These are phyloP conservation scores for Eretmochelys imbricata DNA, from an alignment of 2,113 vertebrate genomes.

Conservation along the genomic window DNA sequence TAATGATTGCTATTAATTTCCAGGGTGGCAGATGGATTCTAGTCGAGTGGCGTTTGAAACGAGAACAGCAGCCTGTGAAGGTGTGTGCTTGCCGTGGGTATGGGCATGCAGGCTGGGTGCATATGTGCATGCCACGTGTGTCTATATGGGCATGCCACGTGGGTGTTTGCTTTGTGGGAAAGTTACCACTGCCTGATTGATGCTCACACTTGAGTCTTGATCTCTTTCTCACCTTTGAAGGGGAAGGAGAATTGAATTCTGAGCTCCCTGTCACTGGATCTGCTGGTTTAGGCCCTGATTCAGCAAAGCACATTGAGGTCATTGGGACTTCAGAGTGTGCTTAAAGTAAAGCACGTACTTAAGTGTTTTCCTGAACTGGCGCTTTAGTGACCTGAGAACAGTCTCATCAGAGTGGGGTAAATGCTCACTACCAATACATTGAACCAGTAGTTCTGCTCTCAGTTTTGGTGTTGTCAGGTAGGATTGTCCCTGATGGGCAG, in stretches of 20 bases:
- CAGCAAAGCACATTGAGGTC: conserved; percentile 36
- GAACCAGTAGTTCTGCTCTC: not conserved
- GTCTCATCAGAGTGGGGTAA: not conserved
- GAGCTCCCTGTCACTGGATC: not conserved
- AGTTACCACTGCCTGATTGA: not conserved
- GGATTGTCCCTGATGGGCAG: not conserved
- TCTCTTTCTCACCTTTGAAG: not conserved
- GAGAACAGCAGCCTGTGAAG: conserved; percentile 60
- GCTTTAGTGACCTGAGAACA: conserved; percentile 3
- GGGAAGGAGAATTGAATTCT: not conserved
- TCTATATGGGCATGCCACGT: fast-evolving
- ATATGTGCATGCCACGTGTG: not conserved
- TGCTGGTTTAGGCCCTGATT: conserved; percentile 2
- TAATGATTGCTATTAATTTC: conserved; percentile 83
- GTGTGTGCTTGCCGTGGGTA: not conserved
- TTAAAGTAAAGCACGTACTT: not conserved
- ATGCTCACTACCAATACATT: not conserved
- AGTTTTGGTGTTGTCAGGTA: not conserved
- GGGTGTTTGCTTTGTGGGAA: not conserved
- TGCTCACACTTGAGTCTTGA: not conserved
- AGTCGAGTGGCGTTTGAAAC: conserved; percentile 55
- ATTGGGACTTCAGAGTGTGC: not conserved
- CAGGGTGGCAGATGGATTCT: conserved; percentile 76
- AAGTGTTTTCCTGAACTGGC: conserved; percentile 6
- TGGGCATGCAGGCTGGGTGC: not conserved